A percentile compares a stretch with the other conserved stretches of the same genome.
These are phyloP conservation scores for Halichoeres trimaculatus DNA, from an alignment of 2,113 vertebrate species.

Conservation along the genomic window DNA sequence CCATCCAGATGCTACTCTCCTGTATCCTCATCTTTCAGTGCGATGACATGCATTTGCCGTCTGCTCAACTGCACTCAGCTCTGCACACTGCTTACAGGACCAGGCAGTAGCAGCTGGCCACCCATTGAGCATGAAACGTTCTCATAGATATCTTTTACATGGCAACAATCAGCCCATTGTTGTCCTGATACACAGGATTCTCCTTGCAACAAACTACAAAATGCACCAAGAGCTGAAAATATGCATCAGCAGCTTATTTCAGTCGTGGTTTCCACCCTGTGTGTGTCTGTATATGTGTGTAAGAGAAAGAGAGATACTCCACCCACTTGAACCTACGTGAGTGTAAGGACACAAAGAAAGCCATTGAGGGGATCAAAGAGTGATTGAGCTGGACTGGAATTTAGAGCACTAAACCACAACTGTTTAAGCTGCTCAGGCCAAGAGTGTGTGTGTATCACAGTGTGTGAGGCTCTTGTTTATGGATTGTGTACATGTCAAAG, in stretches of 20 bases:
- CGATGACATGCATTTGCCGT: constrained; percentile 25
- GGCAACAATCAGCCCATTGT: constrained; percentile 70
- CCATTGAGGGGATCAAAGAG: constrained; percentile 76
- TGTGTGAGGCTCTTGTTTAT: constrained; percentile 16
- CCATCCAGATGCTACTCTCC: constrained; percentile 55
- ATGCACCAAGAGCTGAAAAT: constrained; percentile 50
- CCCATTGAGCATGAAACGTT: constrained; percentile 41
- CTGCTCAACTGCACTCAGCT: constrained; percentile 34
- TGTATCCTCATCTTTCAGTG: constrained; percentile 2
- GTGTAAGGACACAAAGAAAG: constrained; percentile 73
- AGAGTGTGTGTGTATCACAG: constrained; percentile 21
- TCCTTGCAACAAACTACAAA: constrained; percentile 53
- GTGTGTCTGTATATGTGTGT: not conserved
- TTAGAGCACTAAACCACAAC: constrained; percentile 65
- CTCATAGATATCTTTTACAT: constrained; percentile 76
- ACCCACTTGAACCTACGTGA: constrained; percentile 52
- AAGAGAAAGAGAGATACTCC: constrained; percentile 25
- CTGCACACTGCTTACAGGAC: constrained; percentile 4
- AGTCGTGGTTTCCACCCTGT: constrained; percentile 26
- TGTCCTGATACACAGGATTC: constrained; percentile 35
- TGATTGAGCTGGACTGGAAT: constrained; percentile 73
- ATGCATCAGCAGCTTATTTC: constrained; percentile 61
- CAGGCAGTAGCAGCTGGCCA: constrained; percentile 54
- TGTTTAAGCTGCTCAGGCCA: constrained; percentile 61
- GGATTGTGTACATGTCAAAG: constrained; percentile 7